A percentile compares a stretch with the other conserved stretches of the same genome.
Evolutionary conservation across 35 echinoderm and acorn worm species (phyloP).

Genomic region (Apostichopus japonicus): DNA sequence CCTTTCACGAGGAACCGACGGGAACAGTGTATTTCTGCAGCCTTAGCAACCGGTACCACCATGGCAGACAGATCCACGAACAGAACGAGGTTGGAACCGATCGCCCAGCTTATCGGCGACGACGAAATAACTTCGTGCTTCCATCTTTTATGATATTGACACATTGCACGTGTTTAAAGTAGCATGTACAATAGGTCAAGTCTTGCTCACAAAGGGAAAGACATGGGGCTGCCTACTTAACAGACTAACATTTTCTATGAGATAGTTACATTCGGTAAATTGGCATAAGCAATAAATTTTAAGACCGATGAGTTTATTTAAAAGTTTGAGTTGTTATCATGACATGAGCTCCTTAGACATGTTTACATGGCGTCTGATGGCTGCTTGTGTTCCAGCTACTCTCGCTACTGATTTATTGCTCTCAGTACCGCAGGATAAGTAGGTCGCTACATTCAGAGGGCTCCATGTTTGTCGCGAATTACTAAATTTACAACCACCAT

Average conservation of each 20-base stretch:
- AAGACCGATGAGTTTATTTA: slow-evolving; percentile 39
- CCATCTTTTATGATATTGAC: not conserved
- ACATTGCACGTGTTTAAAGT: slow-evolving; percentile 22
- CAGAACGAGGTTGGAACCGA: too few species aligned
- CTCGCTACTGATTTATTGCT: not conserved
- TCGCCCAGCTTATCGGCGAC: not conserved
- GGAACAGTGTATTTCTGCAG: too few species aligned
- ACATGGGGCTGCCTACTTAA: slow-evolving; percentile 4
- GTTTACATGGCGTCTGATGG: slow-evolving; percentile 42
- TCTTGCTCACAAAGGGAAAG: not conserved
- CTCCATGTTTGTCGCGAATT: not conserved
- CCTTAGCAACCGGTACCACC: too few species aligned
- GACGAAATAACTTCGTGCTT: not conserved
- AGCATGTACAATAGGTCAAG: slow-evolving; percentile 22
- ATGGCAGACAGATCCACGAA: too few species aligned
- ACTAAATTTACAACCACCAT: not conserved
- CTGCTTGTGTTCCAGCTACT: slow-evolving; percentile 13
- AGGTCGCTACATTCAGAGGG: not conserved
- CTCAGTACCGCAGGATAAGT: not conserved
- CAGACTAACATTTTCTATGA: slow-evolving; percentile 5
- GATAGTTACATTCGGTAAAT: slow-evolving; percentile 5
- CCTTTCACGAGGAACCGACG: too few species aligned
- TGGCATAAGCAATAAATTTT: slow-evolving; percentile 14
- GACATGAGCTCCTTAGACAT: slow-evolving; percentile 26
- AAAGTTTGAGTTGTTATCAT: slow-evolving; percentile 34